A percentile compares a stretch with the other conserved stretches of the same genome.
phyloP scores from a whole-genome alignment of 1,140 invertebrate species.

The Dufourea novaeangliae region DNA sequence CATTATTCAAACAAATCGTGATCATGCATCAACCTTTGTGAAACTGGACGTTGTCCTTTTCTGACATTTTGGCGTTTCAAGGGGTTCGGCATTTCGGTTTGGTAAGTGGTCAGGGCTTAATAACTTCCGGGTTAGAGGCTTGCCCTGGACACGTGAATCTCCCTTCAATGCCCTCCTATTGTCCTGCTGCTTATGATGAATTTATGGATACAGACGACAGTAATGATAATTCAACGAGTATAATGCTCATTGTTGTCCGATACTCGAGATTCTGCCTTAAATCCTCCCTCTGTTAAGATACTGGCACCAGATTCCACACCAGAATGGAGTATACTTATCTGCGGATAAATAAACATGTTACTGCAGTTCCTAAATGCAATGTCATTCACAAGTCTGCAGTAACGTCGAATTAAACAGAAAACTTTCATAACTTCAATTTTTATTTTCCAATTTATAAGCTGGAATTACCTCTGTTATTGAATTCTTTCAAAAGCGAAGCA shows the following conservation, averaged over 20 bases:
- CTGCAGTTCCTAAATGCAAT: too few relatives aligned
- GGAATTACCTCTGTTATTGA: too few relatives aligned
- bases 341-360: too few relatives aligned
- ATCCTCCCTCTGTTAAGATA: too few relatives aligned
- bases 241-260: constrained; percentile 33
- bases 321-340: too few relatives aligned
- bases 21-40: constrained; percentile 53
- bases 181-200: constrained; percentile 35
- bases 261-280: background rate
- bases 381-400: too few relatives aligned
- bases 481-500: too few relatives aligned
- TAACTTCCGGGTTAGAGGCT: constrained; percentile 49
- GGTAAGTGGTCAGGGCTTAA: constrained; percentile 60
- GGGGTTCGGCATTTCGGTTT: constrained; percentile 57
- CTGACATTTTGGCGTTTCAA: constrained; percentile 40
- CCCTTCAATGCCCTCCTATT: constrained; percentile 31
- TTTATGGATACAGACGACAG: constrained; percentile 54
- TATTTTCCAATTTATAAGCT: too few relatives aligned
- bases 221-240: constrained; percentile 66
- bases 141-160: constrained; percentile 18
- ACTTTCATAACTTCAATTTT: too few relatives aligned
- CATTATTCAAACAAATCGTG: constrained; percentile 30
- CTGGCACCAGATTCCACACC: too few relatives aligned
- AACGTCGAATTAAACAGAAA: too few relatives aligned
- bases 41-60: constrained; percentile 42